These are phyloP conservation scores for Papilio aristodemus DNA, from an alignment of 1,140 invertebrate species.

Conservation along the genomic window DNA sequence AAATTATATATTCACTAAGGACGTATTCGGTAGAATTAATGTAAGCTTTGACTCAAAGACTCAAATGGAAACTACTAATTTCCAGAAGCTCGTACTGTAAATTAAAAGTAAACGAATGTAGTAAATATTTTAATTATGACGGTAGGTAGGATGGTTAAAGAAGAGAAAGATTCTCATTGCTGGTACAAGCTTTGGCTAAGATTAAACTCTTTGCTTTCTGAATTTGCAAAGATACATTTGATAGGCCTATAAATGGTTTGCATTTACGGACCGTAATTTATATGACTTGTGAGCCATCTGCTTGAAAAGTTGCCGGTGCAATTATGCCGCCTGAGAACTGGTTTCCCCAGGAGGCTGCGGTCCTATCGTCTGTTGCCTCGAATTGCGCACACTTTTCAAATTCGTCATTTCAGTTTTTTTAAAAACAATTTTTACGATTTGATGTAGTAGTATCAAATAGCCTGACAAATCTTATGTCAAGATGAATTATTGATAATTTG, in stretches of 20 bases:
- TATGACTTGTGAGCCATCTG: conserved; percentile 37
- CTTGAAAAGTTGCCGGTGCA: conserved; percentile 37
- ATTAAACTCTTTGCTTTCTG: conserved; percentile 4
- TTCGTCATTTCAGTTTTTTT: neutral
- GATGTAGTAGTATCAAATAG: neutral
- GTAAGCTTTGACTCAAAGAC: neutral
- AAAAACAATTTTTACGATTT: conserved; percentile 1
- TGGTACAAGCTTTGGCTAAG: neutral
- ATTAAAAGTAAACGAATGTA: neutral
- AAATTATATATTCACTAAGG: neutral
- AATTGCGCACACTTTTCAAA: conserved; percentile 3
- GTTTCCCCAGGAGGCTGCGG: conserved; percentile 39
- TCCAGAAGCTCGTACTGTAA: neutral
- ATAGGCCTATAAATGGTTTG: conserved; percentile 28
- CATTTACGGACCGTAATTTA: conserved; percentile 34
- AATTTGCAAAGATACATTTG: conserved; percentile 24
- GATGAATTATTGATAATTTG: too few relatives aligned
- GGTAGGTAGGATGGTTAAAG: conserved; percentile 3
- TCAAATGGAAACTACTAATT: neutral
- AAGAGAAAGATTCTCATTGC: neutral
- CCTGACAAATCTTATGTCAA: too few relatives aligned
- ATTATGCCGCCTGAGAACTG: conserved; percentile 36
- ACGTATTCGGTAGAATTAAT: neutral
- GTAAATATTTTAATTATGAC: neutral
- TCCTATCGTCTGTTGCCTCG: conserved; percentile 35